phyloP scores from a whole-genome alignment of 2,888 invertebrate genomes.

The Diogma glabrata region DNA sequence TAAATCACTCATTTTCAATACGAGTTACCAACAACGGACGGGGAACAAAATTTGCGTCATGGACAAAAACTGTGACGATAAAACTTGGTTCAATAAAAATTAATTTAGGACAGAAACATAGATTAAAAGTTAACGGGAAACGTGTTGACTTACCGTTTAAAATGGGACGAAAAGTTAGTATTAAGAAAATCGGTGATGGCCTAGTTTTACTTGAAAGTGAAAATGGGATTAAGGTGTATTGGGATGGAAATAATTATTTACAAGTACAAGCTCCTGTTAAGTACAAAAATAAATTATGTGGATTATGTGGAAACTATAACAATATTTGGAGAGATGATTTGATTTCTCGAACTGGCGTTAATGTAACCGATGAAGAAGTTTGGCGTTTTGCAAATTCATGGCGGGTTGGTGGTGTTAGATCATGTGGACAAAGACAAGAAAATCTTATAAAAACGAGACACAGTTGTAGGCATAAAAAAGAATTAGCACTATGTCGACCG shows the following conservation, averaged over 20 bases:
- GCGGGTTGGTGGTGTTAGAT: constrained; percentile 72
- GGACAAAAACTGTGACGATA: constrained; percentile 79
- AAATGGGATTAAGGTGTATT: constrained; percentile 72
- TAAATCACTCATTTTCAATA: constrained; percentile 66
- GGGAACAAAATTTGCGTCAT: constrained; percentile 69
- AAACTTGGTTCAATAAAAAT: constrained; percentile 64
- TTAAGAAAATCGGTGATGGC: constrained; percentile 49
- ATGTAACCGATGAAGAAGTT: constrained; percentile 47
- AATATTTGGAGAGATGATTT: constrained; percentile 76
- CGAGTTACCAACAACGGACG: constrained; percentile 82
- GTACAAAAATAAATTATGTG: constrained; percentile 70
- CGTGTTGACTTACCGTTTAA: constrained; percentile 59
- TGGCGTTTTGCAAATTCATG: constrained; percentile 78
- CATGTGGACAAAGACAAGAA: constrained; percentile 49
- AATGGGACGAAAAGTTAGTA: constrained; percentile 43
- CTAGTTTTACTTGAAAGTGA: constrained; percentile 54
- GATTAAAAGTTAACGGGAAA: constrained; percentile 76
- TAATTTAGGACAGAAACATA: constrained; percentile 73
- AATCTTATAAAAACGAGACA: constrained; percentile 36
- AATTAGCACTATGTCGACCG: constrained; percentile 41
- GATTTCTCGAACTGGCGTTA: constrained; percentile 52
- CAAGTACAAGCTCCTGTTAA: constrained; percentile 68
- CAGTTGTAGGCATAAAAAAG: constrained; percentile 41
- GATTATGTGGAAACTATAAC: constrained; percentile 92
- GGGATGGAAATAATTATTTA: constrained; percentile 89